Conservation (phyloP, 2,888 invertebrate species). For the Tipula helvola region DNA sequence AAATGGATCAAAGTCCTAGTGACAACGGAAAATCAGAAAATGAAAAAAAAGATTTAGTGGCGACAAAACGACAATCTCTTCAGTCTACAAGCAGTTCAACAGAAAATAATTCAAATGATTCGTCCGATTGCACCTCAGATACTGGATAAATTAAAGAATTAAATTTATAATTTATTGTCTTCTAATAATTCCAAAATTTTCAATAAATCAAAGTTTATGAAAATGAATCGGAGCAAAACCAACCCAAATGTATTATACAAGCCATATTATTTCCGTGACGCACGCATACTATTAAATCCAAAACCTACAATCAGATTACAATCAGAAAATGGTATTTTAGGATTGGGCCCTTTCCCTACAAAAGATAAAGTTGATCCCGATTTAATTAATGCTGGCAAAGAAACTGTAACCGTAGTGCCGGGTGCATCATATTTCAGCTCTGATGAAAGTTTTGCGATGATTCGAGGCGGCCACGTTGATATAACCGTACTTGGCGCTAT, state of each 20-base stretch:
- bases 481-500: slow-evolving; percentile 94
- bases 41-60: slow-evolving; percentile 16
- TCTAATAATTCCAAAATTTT: too few relatives aligned
- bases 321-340: slow-evolving; percentile 96
- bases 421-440: slow-evolving; percentile 86
- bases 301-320: too few relatives aligned
- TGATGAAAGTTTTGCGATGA: slow-evolving; percentile 98
- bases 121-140: slow-evolving; percentile 52
- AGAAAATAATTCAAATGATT: slow-evolving; percentile 49
- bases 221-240: too few relatives aligned
- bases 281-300: too few relatives aligned
- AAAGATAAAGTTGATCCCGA: slow-evolving; percentile 74
- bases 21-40: slow-evolving; percentile 30
- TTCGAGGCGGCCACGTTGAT: slow-evolving; percentile 93
- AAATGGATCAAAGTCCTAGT: slow-evolving; percentile 32
- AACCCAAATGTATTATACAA: too few relatives aligned
- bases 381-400: slow-evolving; percentile 97
- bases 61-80: slow-evolving; percentile 34
- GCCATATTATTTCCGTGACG: too few relatives aligned
- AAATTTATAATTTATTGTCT: not conserved
- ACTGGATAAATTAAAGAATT: slow-evolving; percentile 28
- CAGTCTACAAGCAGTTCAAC: slow-evolving; percentile 36
- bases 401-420: slow-evolving; percentile 85
- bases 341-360: slow-evolving; percentile 85
- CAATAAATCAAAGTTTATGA: too few relatives aligned